A percentile compares a stretch with the other conserved stretches of the same genome.
Conservation (phyloP, 2,113 vertebrate species). For the Panurus biarmicus region DNA sequence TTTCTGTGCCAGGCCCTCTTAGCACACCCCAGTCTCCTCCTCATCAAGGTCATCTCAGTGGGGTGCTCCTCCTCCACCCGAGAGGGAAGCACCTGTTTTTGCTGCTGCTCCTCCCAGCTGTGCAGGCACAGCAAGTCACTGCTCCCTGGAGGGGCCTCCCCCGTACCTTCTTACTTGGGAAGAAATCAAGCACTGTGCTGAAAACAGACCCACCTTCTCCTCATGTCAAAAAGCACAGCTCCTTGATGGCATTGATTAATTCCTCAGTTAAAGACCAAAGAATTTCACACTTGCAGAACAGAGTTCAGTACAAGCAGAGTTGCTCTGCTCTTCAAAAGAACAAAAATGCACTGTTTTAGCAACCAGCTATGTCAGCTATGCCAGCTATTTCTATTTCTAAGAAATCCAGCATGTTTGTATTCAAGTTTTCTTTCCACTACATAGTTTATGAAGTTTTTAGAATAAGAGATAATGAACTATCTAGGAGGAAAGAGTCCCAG, state of each 20-base stretch:
- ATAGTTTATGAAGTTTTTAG: not conserved
- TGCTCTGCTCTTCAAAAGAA: not conserved
- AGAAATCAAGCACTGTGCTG: not conserved
- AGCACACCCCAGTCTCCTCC: not conserved
- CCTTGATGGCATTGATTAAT: not conserved
- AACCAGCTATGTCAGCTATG: not conserved
- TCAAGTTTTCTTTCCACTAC: not conserved
- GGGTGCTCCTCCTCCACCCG: not conserved
- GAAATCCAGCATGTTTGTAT: not conserved
- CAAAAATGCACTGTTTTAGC: not conserved
- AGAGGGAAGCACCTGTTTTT: not conserved
- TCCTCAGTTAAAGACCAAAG: not conserved
- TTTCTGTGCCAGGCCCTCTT: not conserved
- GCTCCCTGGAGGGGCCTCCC: not conserved
- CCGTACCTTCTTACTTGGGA: fast-evolving
- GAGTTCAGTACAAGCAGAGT: not conserved
- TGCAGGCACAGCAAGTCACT: not conserved
- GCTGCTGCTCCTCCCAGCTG: not conserved
- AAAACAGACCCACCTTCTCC: not conserved
- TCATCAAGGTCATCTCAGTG: fast-evolving
- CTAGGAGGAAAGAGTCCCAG: not conserved
- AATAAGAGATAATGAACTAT: not conserved
- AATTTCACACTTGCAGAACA: not conserved
- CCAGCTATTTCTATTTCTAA: not conserved
- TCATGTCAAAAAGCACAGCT: not conserved